Percentiles rank a stretch among this genome's conserved stretches.
phyloP scores from a whole-genome alignment of 2,113 vertebrate species.

The Seriola quinqueradiata region DNA sequence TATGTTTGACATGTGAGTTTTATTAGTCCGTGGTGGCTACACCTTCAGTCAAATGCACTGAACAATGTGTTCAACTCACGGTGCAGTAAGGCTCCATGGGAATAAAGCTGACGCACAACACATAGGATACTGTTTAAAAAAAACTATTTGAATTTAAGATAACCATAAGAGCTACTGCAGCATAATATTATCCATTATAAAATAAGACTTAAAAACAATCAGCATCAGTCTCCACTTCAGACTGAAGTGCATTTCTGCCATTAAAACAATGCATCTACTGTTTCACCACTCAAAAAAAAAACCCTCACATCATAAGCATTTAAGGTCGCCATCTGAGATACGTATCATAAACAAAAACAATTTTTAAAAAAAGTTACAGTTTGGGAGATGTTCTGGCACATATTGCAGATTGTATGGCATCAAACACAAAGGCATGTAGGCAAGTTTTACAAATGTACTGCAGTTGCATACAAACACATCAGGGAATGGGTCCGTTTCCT shows the following conservation, averaged over 20 bases:
- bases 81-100: constrained; percentile 1
- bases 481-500: constrained; percentile 22
- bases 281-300: constrained; percentile 56
- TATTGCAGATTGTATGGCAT: constrained; percentile 83
- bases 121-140: constrained; percentile 2
- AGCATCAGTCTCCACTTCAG: constrained; percentile 40
- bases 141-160: constrained; percentile 3
- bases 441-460: constrained; percentile 83
- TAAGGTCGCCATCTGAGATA: constrained; percentile 85
- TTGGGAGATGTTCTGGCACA: constrained; percentile 72
- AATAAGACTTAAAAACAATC: constrained; percentile 61
- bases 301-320: constrained; percentile 72
- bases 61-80: neutral
- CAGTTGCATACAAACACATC: constrained; percentile 72
- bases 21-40: neutral
- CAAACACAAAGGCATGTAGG: constrained; percentile 84
- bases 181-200: constrained; percentile 42
- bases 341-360: constrained; percentile 87
- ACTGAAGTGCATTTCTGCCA: constrained; percentile 60
- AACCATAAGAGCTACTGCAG: constrained; percentile 33
- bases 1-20: neutral
- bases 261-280: constrained; percentile 21
- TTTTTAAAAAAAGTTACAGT: constrained; percentile 34
- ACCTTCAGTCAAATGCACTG: neutral
- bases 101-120: constrained; percentile 30